These are phyloP conservation scores for Prinia subflava DNA, from an alignment of 2,113 vertebrate species.

Conservation along the genomic window DNA sequence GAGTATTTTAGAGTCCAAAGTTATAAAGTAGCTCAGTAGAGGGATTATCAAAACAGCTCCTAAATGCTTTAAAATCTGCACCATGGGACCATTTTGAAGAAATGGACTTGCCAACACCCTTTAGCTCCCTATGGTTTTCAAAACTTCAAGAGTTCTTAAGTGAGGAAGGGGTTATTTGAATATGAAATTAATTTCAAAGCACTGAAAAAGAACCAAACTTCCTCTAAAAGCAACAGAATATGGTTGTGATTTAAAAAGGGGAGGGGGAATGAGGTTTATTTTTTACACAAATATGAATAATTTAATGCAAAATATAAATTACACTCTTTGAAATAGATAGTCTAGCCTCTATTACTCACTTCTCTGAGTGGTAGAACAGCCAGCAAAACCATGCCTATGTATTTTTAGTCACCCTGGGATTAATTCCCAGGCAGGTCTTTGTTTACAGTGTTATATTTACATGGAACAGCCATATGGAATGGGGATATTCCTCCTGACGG, in stretches of 20 bases:
- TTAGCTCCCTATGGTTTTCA: not conserved
- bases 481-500: not conserved
- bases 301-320: not conserved
- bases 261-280: not conserved
- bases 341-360: not conserved
- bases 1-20: not conserved
- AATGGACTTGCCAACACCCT: not conserved
- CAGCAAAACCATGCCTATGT: not conserved
- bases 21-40: not conserved
- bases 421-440: not conserved
- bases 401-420: constrained; percentile 6
- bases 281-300: not conserved
- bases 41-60: not conserved
- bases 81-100: not conserved
- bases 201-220: not conserved
- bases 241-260: not conserved
- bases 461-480: not conserved
- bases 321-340: not conserved
- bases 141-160: not conserved
- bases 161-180: not conserved
- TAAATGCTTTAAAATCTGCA: not conserved
- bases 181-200: not conserved
- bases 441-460: constrained; percentile 2
- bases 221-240: not conserved
- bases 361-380: not conserved